Conservation (phyloP, 2,888 invertebrate genomes). For the Tenthredo livida region DNA sequence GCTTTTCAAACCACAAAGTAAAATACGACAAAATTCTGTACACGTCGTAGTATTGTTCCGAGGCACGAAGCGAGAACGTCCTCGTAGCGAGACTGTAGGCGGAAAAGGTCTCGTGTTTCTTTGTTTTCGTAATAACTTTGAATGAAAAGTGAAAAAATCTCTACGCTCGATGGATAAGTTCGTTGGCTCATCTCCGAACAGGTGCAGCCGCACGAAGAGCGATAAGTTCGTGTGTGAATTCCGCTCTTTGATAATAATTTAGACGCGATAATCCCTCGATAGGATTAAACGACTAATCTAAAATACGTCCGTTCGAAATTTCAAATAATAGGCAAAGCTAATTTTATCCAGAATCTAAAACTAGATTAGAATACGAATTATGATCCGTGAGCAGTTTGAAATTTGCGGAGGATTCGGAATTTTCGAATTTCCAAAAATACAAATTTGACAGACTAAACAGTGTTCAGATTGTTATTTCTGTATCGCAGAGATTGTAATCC, state of each 20-base stretch:
- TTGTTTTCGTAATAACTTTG: constrained; percentile 21
- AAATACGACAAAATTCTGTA: constrained; percentile 28
- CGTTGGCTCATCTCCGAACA: neutral
- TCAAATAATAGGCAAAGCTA: neutral
- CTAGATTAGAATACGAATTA: neutral
- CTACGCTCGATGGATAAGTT: neutral
- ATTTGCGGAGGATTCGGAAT: neutral
- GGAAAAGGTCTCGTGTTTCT: constrained; percentile 34
- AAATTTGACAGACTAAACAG: neutral
- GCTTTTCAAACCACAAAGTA: neutral
- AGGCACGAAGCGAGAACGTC: constrained; percentile 12
- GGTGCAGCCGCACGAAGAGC: neutral
- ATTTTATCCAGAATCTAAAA: neutral
- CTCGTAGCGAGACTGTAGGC: neutral
- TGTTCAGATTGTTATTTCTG: neutral
- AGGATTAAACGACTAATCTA: neutral
- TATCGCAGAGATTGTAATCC: too few relatives aligned
- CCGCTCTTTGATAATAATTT: neutral
- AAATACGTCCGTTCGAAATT: neutral
- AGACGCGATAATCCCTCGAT: constrained; percentile 1
- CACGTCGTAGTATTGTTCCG: constrained; percentile 42
- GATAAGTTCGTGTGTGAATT: neutral
- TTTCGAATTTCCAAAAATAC: neutral
- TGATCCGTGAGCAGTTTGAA: neutral
- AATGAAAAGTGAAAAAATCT: neutral